These are phyloP conservation scores for Phengaris alcon DNA, from an alignment of 2,888 invertebrate genomes.

Conservation along the genomic window DNA sequence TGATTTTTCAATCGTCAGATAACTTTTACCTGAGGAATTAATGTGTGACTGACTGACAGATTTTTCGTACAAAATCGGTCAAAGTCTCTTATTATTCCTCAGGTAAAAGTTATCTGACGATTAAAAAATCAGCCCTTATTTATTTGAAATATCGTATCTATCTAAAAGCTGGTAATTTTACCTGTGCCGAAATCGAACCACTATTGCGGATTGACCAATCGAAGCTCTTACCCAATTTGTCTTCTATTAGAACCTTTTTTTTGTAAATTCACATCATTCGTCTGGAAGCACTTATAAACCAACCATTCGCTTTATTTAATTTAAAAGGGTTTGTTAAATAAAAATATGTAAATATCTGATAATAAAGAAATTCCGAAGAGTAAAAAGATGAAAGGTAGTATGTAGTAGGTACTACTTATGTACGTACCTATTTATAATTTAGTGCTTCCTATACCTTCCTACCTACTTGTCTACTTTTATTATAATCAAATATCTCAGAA, in stretches of 20 bases:
- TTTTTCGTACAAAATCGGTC: too few species aligned
- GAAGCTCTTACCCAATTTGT: neutral
- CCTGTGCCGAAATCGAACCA: neutral
- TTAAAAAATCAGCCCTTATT: too few species aligned
- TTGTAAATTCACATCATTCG: constrained; percentile 11
- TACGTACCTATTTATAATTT: neutral
- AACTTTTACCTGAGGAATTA: too few species aligned
- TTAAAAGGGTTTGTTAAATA: constrained; percentile 23
- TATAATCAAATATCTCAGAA: constrained; percentile 4
- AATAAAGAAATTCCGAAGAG: neutral
- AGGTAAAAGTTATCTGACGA: too few species aligned
- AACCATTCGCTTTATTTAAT: constrained; percentile 22
- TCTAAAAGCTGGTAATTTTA: neutral
- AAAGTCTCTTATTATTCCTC: too few species aligned
- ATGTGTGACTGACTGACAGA: too few species aligned
- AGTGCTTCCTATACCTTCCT: neutral
- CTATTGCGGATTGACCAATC: neutral
- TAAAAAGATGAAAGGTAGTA: neutral
- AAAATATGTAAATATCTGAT: constrained; percentile 14
- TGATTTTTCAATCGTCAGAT: too few species aligned
- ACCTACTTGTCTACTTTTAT: neutral
- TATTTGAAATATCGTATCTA: neutral
- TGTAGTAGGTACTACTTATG: neutral
- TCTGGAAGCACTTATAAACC: constrained; percentile 9
- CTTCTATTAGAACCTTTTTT: constrained; percentile 11